Evolutionary conservation across 2,113 vertebrate species (phyloP).

Genomic region (Polypterus bichir): DNA sequence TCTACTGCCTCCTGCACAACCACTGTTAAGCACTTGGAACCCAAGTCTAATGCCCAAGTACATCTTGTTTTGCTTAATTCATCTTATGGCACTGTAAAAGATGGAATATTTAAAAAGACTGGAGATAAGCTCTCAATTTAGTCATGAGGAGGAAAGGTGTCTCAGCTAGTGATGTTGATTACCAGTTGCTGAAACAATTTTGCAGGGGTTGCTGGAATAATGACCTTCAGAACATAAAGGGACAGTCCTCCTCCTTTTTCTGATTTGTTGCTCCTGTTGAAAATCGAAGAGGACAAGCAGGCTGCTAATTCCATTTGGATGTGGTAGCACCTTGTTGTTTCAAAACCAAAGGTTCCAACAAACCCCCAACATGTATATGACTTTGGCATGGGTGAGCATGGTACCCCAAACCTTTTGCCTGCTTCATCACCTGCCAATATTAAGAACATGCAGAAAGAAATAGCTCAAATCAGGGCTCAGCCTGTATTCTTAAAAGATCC

Average conservation of each 20-base stretch:
- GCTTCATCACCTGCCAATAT: background rate
- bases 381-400: background rate
- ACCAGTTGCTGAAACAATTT: constrained; percentile 11
- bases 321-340: constrained; percentile 8
- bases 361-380: background rate
- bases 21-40: constrained; percentile 31
- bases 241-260: constrained; percentile 12
- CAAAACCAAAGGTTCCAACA: constrained; percentile 5
- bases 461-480: constrained; percentile 2
- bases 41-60: constrained; percentile 37
- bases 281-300: constrained; percentile 15
- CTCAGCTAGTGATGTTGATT: constrained; percentile 17
- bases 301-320: constrained; percentile 1
- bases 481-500: background rate
- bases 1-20: constrained; percentile 29
- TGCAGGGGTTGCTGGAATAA: too few relatives aligned
- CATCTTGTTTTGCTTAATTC: constrained; percentile 33
- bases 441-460: background rate
- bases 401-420: background rate
- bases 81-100: constrained; percentile 12
- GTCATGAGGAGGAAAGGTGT: constrained; percentile 28
- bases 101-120: constrained; percentile 28
- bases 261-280: constrained; percentile 6
- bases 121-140: constrained; percentile 14
- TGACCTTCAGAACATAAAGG: too few relatives aligned